These are phyloP conservation scores for Ectropis grisescens DNA, from an alignment of 1,140 invertebrate genomes.

Conservation along the genomic window DNA sequence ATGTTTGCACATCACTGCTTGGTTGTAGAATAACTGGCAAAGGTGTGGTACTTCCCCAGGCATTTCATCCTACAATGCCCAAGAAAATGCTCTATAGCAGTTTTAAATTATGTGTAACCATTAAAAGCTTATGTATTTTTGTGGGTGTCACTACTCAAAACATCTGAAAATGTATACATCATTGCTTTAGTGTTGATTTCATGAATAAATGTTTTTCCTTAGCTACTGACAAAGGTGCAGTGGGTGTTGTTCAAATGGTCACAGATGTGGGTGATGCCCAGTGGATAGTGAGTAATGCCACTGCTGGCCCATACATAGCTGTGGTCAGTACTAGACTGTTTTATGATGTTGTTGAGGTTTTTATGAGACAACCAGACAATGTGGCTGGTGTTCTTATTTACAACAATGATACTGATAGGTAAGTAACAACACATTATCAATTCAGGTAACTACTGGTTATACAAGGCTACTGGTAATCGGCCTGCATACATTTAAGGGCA, in stretches of 20 bases:
- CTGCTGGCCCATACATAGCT: conserved; percentile 79
- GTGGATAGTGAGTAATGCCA: conserved; percentile 79
- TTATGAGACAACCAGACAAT: conserved; percentile 58
- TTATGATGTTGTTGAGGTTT: conserved; percentile 60
- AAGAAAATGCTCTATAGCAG: too few relatives aligned
- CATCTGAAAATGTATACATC: too few relatives aligned
- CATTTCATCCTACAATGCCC: too few relatives aligned
- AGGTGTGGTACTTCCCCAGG: too few relatives aligned
- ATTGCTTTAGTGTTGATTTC: too few relatives aligned
- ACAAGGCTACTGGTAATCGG: too few relatives aligned
- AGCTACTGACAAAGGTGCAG: conserved; percentile 75
- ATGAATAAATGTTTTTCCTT: conserved; percentile 3
- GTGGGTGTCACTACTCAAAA: too few relatives aligned
- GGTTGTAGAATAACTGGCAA: too few relatives aligned
- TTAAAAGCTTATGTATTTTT: too few relatives aligned
- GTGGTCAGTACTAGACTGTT: conserved; percentile 77
- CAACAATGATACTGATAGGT: conserved; percentile 58
- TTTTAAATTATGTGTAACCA: too few relatives aligned
- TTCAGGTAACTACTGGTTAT: not conserved
- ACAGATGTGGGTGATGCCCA: conserved; percentile 74
- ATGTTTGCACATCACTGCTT: too few relatives aligned
- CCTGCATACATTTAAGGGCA: too few relatives aligned
- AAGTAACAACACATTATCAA: conserved; percentile 6
- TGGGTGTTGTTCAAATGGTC: conserved; percentile 87
- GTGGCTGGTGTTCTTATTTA: conserved; percentile 72